Conservation (phyloP, 23 tunicate genomes). For the Phallusia fumigata region DNA sequence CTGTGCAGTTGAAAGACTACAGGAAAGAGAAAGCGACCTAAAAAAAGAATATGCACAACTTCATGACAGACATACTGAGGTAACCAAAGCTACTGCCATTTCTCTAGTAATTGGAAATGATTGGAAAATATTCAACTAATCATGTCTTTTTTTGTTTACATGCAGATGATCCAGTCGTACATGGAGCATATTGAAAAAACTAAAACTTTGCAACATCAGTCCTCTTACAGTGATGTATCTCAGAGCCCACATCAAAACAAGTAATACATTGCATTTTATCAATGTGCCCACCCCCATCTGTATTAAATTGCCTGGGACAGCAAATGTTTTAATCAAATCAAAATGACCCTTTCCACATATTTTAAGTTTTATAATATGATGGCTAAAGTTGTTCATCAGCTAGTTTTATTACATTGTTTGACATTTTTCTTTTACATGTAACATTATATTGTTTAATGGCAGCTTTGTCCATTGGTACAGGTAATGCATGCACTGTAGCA, state of each 20-base stretch:
- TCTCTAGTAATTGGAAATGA: no score
- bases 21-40: constrained; percentile 75
- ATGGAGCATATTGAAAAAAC: constrained; percentile 85
- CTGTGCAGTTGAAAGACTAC: constrained; percentile 68
- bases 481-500: constrained; percentile 10
- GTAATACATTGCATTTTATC: neutral
- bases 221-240: constrained; percentile 35
- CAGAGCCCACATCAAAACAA: constrained; percentile 43
- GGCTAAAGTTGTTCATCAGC: no score
- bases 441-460: neutral
- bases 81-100: neutral
- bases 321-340: no score
- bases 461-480: constrained; percentile 48
- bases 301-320: no score
- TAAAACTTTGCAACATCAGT: constrained; percentile 69
- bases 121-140: neutral
- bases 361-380: no score
- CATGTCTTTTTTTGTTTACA: neutral
- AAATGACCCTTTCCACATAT: no score
- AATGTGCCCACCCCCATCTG: neutral
- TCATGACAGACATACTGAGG: constrained; percentile 84
- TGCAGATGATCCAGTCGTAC: constrained; percentile 85
- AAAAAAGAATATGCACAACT: constrained; percentile 60
- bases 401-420: no score
- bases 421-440: no score